Base-by-base conservation (phyloP, 1,140 invertebrate genomes). In the Piezodorus guildinii region DNA sequence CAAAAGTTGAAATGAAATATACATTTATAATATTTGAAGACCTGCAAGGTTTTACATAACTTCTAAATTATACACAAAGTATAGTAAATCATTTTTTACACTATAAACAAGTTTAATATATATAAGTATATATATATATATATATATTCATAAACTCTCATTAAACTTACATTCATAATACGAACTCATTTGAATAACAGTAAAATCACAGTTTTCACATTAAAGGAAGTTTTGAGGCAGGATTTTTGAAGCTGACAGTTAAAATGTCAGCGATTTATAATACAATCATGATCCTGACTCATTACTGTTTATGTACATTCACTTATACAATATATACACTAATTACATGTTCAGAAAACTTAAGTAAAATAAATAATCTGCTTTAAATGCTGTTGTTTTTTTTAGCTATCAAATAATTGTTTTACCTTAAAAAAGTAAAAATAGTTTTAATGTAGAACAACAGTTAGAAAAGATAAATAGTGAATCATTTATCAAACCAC, bases 161-260 rank as follows among this genome's bases (percentile, higher is more conserved):
- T 59, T 66, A 65, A 66, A 65, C 59, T 65, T 60, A 62, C 60
- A 52, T 66, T 67, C 64, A 68, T 62, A 68, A 66, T 66, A 63
- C 45, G 49, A 64, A 64, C 51, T 52, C 62, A 52, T 63, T 65
- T 52, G 23, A 66, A 52, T 68, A 68, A 66, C 65, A 68, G 65
- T 68, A 66, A 65, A 68, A 68, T 68, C 68, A 68, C 68, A 68
- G 68, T 66, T 68, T 44, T 65, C 60, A 66, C 58, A 52, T 65
- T 62, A 64, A 61, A 62, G 63, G 62, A 65, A 56, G 52, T 56
- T 68, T 65, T 46, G 64, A 66, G 67, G 65, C 67, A 68, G 66
- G 64, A 67, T 45, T 66, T 51, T 51, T 52, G 23, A 59, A 58
- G 52, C 54, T 44, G 34, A 60, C 58, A 60, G 17, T 34, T 43